These are phyloP conservation scores for Metacarcinus magister DNA, from an alignment of 2,888 invertebrate genomes.

Conservation along the genomic window DNA sequence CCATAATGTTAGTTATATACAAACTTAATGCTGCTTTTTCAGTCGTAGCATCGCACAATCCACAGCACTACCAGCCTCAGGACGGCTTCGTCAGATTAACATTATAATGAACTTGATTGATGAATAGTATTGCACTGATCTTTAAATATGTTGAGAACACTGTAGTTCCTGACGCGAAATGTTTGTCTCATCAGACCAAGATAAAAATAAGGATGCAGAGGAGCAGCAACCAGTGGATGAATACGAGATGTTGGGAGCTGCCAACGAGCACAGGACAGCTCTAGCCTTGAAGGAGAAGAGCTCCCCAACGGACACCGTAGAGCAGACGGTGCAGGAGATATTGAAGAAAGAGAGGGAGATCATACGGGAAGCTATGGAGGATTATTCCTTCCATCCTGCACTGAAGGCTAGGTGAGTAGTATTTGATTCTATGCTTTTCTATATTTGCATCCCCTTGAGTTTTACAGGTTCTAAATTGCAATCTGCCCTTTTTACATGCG, in stretches of 20 bases:
- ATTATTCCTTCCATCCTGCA: slow-evolving; percentile 61
- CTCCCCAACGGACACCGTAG: neutral
- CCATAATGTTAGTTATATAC: no score
- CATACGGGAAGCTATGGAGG: slow-evolving; percentile 34
- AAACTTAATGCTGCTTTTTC: no score
- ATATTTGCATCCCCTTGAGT: neutral
- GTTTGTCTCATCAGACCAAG: neutral
- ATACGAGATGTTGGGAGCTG: neutral
- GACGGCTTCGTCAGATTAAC: no score
- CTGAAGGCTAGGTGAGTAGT: slow-evolving; percentile 61
- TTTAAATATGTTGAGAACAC: no score
- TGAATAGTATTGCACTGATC: no score
- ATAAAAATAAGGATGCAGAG: neutral
- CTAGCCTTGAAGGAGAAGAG: neutral
- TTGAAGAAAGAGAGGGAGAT: neutral
- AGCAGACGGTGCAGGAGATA: slow-evolving; percentile 40
- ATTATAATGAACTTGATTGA: no score
- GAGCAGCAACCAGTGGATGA: neutral
- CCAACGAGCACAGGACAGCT: neutral
- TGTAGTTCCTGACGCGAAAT: neutral
- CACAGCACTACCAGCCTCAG: no score
- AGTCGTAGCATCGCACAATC: no score
- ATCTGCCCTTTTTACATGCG: no score
- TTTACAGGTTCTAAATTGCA: no score
- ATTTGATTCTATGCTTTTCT: neutral